Evolutionary conservation across 1,140 invertebrate species (phyloP).

Genomic region (Microplitis mediator): DNA sequence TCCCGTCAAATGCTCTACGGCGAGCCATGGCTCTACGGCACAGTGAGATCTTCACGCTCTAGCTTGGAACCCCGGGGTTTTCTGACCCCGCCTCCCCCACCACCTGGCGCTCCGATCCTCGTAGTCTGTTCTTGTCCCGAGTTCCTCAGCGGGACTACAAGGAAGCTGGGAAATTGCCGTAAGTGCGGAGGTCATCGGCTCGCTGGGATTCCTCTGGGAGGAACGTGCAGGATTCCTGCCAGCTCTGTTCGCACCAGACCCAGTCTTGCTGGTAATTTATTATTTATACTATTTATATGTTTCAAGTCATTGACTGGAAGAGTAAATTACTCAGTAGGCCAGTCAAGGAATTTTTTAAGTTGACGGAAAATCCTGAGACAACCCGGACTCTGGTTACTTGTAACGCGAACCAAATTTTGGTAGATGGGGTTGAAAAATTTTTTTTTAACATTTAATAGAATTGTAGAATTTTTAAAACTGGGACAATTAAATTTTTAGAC

Average conservation of each 20-base stretch:
- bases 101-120: conserved; percentile 66
- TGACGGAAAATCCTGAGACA: too few species aligned
- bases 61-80: conserved; percentile 35
- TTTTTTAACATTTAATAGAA: too few species aligned
- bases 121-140: conserved; percentile 79
- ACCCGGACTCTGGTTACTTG: too few species aligned
- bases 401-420: too few species aligned
- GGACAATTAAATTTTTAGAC: too few species aligned
- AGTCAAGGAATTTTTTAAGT: too few species aligned
- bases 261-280: conserved; percentile 53
- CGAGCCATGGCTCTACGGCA: conserved; percentile 82
- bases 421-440: too few species aligned
- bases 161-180: conserved; percentile 76
- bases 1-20: conserved; percentile 82
- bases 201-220: conserved; percentile 64
- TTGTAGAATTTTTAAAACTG: too few species aligned
- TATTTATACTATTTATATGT: neutral
- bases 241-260: conserved; percentile 56
- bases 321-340: too few species aligned
- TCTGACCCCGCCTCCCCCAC: conserved; percentile 38
- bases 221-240: conserved; percentile 66
- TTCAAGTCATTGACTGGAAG: too few species aligned
- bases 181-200: conserved; percentile 80
- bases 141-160: conserved; percentile 75
- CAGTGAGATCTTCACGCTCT: conserved; percentile 66